Percentiles rank a stretch among this genome's conserved stretches.
phyloP scores from a whole-genome alignment of 2,888 invertebrate species.

The Ypsolopha scabrella region DNA sequence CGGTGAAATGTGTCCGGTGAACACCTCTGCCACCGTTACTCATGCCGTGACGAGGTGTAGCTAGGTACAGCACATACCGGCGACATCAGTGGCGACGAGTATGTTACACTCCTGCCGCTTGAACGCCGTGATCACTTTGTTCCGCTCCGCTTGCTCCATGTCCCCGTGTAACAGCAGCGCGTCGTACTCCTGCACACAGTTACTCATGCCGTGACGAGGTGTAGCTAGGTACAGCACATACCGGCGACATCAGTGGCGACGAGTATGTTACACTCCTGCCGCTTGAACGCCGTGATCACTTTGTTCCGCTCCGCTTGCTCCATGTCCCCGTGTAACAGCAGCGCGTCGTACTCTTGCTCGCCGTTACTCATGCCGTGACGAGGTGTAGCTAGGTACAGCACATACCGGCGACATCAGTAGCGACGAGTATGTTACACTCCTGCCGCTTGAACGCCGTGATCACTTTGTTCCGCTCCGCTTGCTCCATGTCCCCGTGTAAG shows the following conservation, averaged over 20 bases:
- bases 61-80: constrained; percentile 64
- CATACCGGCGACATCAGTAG: constrained; percentile 90
- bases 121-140: constrained; percentile 96
- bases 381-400: not conserved
- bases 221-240: constrained; percentile 25
- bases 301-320: constrained; percentile 97
- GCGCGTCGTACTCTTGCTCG: constrained; percentile 86
- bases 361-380: constrained; percentile 20
- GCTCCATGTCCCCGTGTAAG: constrained; percentile 98
- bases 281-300: constrained; percentile 95
- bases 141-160: constrained; percentile 97
- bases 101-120: constrained; percentile 90
- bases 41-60: no score
- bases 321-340: constrained; percentile 97
- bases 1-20: no score
- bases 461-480: constrained; percentile 96
- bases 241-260: constrained; percentile 95
- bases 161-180: constrained; percentile 95
- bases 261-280: constrained; percentile 86
- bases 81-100: constrained; percentile 93
- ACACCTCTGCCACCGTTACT: no score
- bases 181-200: constrained; percentile 82
- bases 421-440: constrained; percentile 89
- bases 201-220: no score
- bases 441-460: constrained; percentile 94